phyloP scores from a whole-genome alignment of 2,113 vertebrate genomes.

The Calonectris borealis region DNA sequence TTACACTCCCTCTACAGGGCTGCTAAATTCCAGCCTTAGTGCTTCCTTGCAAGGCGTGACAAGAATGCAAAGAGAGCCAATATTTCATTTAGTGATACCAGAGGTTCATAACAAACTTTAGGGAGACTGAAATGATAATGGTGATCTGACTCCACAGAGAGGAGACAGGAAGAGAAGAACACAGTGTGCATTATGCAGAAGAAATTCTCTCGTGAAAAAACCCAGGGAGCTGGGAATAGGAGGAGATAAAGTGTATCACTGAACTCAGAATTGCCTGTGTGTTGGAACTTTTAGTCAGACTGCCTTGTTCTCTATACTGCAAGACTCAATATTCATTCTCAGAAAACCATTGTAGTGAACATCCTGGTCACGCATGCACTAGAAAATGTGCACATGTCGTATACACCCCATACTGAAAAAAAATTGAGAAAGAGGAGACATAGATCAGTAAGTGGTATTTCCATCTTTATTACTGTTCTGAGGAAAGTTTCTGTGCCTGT shows the following conservation, averaged over 20 bases:
- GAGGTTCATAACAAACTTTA: background rate
- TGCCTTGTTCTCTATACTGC: background rate
- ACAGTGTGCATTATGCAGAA: background rate
- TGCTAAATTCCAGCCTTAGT: background rate
- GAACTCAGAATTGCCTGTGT: background rate
- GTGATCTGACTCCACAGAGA: background rate
- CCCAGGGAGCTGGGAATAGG: background rate
- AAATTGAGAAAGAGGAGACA: background rate
- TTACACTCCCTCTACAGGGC: background rate
- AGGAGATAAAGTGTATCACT: background rate
- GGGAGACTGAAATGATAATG: background rate
- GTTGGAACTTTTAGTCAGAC: background rate
- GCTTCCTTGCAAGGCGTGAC: background rate
- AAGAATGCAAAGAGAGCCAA: background rate
- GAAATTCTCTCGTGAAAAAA: background rate
- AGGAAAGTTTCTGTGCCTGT: background rate
- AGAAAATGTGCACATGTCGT: background rate
- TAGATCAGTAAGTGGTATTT: background rate
- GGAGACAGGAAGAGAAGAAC: background rate
- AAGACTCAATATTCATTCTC: background rate
- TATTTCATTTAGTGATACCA: background rate
- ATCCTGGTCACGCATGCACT: background rate
- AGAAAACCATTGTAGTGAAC: background rate
- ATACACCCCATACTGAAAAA: background rate
- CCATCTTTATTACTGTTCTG: background rate